Conservation (phyloP, 2,888 invertebrate species). For the Apamea crenata region DNA sequence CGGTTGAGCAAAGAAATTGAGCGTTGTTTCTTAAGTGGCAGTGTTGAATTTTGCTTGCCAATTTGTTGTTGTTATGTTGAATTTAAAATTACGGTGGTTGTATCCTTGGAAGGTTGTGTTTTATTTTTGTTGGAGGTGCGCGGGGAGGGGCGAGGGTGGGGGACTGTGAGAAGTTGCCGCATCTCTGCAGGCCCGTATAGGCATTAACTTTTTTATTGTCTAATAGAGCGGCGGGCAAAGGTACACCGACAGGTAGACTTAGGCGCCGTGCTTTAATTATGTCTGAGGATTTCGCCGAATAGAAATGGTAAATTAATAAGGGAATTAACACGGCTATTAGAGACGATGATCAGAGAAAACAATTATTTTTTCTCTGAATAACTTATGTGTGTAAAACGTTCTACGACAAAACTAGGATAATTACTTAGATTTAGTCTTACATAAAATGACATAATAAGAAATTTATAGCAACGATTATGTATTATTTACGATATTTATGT, state of each 20-base stretch:
- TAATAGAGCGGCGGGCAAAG: constrained; percentile 87
- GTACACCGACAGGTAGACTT: constrained; percentile 87
- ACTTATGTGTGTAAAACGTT: not conserved
- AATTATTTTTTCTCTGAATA: constrained; percentile 25
- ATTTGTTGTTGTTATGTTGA: constrained; percentile 71
- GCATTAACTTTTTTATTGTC: constrained; percentile 89
- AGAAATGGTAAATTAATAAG: constrained; percentile 80
- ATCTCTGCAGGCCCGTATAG: constrained; percentile 82
- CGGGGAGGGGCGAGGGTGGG: constrained; percentile 72
- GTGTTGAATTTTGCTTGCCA: constrained; percentile 73
- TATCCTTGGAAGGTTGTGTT: constrained; percentile 90
- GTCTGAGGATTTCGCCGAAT: constrained; percentile 82
- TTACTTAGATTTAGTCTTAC: not conserved
- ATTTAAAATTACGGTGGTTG: constrained; percentile 87
- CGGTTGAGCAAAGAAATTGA: constrained; percentile 63
- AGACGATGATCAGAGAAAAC: constrained; percentile 42
- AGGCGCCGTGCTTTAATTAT: constrained; percentile 88
- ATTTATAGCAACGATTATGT: constrained; percentile 9
- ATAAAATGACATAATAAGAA: not conserved
- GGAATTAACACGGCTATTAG: constrained; percentile 70
- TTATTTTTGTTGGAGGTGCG: constrained; percentile 81
- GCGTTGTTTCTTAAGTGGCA: constrained; percentile 65
- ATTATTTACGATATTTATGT: constrained; percentile 24
- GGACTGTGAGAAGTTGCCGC: constrained; percentile 88
- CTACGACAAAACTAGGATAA: not conserved